phyloP scores from a whole-genome alignment of 2,888 invertebrate species.

The Slavum lentiscoides region DNA sequence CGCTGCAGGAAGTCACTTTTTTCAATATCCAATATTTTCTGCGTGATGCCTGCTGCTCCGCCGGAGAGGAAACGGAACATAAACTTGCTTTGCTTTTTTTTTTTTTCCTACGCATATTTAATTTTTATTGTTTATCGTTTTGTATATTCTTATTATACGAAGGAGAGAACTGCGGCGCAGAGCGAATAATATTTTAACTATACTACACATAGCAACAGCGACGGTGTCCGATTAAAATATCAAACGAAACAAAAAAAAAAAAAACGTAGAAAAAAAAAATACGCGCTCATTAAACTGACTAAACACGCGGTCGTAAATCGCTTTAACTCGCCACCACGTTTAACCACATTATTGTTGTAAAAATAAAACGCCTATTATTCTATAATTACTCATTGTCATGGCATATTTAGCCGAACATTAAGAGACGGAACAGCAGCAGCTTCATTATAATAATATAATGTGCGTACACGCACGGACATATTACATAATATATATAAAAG shows the following conservation, averaged over 20 bases:
- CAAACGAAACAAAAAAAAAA: background rate
- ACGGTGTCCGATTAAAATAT: background rate
- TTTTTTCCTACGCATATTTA: too few species aligned
- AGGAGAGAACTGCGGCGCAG: too few species aligned
- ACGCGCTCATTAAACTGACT: background rate
- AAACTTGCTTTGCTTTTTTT: too few species aligned
- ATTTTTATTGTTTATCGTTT: too few species aligned
- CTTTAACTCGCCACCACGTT: background rate
- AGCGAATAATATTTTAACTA: too few species aligned
- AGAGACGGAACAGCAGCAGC: background rate
- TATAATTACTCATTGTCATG: background rate
- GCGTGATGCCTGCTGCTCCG: too few species aligned
- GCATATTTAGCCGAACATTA: slow-evolving; percentile 11
- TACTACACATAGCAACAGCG: too few species aligned
- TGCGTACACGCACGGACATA: background rate
- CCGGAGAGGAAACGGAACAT: too few species aligned
- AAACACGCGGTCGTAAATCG: background rate
- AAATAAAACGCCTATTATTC: background rate
- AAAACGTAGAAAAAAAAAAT: background rate
- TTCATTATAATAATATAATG: background rate
- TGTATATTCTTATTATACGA: too few species aligned
- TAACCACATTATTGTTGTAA: background rate
- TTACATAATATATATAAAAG: background rate
- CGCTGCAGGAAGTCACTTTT: too few species aligned
- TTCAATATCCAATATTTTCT: too few species aligned